Evolutionary conservation across 2,113 vertebrate species (phyloP).

Genomic region (Apteryx mantelli): DNA sequence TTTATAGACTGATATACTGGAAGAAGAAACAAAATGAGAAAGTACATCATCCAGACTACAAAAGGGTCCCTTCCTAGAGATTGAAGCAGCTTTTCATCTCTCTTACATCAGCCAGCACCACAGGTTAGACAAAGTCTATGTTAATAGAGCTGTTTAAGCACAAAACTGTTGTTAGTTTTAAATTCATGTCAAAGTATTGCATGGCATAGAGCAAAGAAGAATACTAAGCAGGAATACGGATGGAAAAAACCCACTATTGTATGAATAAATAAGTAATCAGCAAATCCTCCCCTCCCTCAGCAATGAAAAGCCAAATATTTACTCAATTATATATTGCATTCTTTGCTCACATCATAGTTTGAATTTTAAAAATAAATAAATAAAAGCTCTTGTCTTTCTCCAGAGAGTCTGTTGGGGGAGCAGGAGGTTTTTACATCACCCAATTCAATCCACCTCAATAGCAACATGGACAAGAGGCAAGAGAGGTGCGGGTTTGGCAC

Average conservation of each 20-base stretch:
- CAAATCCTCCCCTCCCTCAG: conserved; percentile 30
- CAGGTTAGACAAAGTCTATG: background rate
- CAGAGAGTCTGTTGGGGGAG: background rate
- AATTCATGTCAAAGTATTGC: background rate
- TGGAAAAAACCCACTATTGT: background rate
- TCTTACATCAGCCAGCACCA: background rate
- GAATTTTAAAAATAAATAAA: background rate
- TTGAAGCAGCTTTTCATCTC: background rate
- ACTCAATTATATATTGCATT: conserved; percentile 37
- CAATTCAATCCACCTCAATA: background rate
- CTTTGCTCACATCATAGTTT: conserved; percentile 29
- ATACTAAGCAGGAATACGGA: conserved; percentile 39
- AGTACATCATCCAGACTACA: background rate
- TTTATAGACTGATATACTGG: background rate
- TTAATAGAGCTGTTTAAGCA: background rate
- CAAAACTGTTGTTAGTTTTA: background rate
- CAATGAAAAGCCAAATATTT: conserved; percentile 62
- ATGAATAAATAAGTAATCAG: conserved; percentile 8
- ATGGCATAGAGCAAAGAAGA: conserved; percentile 9
- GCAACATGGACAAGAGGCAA: background rate
- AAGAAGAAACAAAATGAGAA: background rate
- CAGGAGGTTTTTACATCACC: background rate
- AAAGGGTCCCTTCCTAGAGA: background rate
- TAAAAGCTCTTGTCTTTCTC: background rate
- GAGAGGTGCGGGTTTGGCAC: background rate